Base-by-base conservation (phyloP, 2,888 invertebrate genomes). In the Agonum fuliginosum region DNA sequence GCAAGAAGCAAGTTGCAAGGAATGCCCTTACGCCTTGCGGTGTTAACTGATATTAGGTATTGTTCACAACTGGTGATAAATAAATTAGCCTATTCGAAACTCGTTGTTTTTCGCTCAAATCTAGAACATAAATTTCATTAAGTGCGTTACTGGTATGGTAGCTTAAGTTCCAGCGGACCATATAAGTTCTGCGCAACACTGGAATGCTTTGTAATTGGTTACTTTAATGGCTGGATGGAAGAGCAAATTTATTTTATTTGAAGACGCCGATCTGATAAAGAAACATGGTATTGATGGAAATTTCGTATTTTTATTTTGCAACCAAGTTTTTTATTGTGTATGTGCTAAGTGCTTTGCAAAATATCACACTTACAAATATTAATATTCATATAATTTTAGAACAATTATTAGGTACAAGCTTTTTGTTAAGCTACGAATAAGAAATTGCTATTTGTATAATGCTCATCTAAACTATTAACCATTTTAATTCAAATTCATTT, bases 141-240 rank as follows among this genome's bases (percentile, higher is more conserved):
- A 85, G 85, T 86, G 85, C 85, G 84, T 86, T 86, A 86, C 85
- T 82, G 85, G 85, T 84, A 84, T 85, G 85, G 86, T 85, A 85
- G 85, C 84, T 83, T 83, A 83, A 82, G 79, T 78, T 80, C 78
- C 79, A 82, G 79, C 79, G 71, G 82, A 76, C 83, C 85, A 85
- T 80, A 73, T 75, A 79, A 82, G 71, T 82, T 12, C 17, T 62
- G 46, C 17, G 17, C 12, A 30, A 6, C 14, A 2, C 10, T n/a
- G 30, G 30, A 62, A 62, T 62, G 58, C 30, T 19, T 27, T 27
- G 12, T 30, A 30, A 62, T 74, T 78, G 73, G 51, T 73, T 79
- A 79, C 46, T 73, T 41, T 14, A 12, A 12, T 58, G 58, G 73
- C 10, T 3, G 54, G 10, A 20, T 73, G 58, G 4, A 22, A 6